Conservation (phyloP, 2,888 invertebrate species). For the Cosmorhoe ocellata region DNA sequence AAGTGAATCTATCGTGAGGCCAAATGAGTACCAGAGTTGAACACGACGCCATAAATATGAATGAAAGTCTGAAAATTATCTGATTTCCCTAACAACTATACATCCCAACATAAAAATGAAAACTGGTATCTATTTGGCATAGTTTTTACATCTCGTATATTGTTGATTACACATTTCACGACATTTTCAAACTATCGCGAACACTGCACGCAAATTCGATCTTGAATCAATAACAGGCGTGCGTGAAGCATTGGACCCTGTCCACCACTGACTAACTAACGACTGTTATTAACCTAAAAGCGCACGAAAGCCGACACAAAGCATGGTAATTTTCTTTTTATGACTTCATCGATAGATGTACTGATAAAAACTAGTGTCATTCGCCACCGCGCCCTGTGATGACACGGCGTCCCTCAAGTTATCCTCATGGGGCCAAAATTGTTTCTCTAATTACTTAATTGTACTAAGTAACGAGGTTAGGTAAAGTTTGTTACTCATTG, state of each 20-base stretch:
- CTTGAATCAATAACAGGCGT: conserved; percentile 16
- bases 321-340: conserved; percentile 48
- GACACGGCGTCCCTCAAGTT: conserved; percentile 44
- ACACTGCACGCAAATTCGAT: background rate
- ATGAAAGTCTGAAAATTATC: too few species aligned
- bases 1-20: too few species aligned
- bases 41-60: too few species aligned
- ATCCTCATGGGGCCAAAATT: conserved; percentile 38
- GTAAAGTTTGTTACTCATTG: conserved; percentile 30
- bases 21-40: too few species aligned
- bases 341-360: conserved; percentile 43
- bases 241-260: conserved; percentile 36
- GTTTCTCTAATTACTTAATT: conserved; percentile 36
- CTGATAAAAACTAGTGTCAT: conserved; percentile 41
- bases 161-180: too few species aligned
- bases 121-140: too few species aligned
- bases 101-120: too few species aligned
- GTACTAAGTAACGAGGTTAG: conserved; percentile 16
- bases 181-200: too few species aligned
- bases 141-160: too few species aligned
- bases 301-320: conserved; percentile 35
- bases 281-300: conserved; percentile 52
- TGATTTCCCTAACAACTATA: too few species aligned
- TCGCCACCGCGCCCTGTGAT: conserved; percentile 42
- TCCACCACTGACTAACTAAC: conserved; percentile 30